Evolutionary conservation across 2,888 invertebrate genomes (phyloP).

Genomic region (Chrysina gloriosa): DNA sequence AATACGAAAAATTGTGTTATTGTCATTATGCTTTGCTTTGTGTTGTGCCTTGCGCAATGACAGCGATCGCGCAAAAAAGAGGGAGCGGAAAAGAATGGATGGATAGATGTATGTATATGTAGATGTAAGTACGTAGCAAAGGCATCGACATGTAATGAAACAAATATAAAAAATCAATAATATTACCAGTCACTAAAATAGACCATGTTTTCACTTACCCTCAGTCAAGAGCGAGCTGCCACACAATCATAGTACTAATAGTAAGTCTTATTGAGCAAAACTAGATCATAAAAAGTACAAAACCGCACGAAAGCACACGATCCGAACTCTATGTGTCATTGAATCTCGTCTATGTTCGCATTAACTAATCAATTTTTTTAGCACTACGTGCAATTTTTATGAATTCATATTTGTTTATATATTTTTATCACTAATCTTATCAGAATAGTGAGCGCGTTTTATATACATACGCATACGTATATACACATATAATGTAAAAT

Average conservation of each 20-base stretch:
- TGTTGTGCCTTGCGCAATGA: constrained; percentile 1
- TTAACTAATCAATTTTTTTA: constrained; percentile 38
- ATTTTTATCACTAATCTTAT: constrained; percentile 43
- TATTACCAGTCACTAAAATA: constrained; percentile 21
- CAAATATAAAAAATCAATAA: constrained; percentile 35
- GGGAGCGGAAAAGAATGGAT: background rate
- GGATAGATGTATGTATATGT: background rate
- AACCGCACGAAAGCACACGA: constrained; percentile 20
- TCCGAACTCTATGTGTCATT: constrained; percentile 18
- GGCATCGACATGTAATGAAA: constrained; percentile 24
- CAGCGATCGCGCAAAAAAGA: constrained; percentile 6
- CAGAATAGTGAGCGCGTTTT: constrained; percentile 35
- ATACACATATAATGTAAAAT: constrained; percentile 24
- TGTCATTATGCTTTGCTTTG: background rate
- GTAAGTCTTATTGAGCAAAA: background rate
- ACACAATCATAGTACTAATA: background rate
- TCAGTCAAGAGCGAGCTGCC: background rate
- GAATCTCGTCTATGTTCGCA: constrained; percentile 36
- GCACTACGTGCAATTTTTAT: constrained; percentile 43
- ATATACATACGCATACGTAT: constrained; percentile 24
- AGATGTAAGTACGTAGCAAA: background rate
- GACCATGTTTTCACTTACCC: constrained; percentile 21
- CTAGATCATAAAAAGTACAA: constrained; percentile 11
- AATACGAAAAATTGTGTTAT: constrained; percentile 12
- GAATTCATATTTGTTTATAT: constrained; percentile 43